Evolutionary conservation across 2,797 vertebrate genomes (phyloP), one percentile per base, ranked within the genome.

Genomic region (Cetoscarus ocellatus): DNA sequence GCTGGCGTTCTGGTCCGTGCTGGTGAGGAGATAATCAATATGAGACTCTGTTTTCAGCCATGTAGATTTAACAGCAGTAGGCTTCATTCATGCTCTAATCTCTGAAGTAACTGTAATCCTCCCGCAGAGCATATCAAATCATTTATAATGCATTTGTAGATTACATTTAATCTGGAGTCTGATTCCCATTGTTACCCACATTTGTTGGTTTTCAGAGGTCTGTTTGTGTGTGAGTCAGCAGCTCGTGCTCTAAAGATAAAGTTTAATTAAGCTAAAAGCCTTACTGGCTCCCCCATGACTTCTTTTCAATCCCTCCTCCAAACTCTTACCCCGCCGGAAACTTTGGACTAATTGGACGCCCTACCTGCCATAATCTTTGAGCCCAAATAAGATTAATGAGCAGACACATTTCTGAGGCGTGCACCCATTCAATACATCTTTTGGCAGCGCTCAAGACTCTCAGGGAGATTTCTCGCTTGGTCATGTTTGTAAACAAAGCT

Each of bases 201-300:
- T 50, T 35, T 0, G 79, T 81, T 85, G 71, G 65, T 85, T 90
- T 73, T 56, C 61, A 80, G 76, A 82, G 48, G 69, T 64, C 50
- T 74, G 60, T 76, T 75, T 79, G 56, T 76, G 67, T 40, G 70
- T 87, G 87, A 92, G 88, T 94, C 92, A 91, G 92, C 73, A 51
- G 83, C 88, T 67, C 61, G 61, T 84, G 71, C 76, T 88, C 89
- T 89, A 89, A 94, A 95, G 91, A 92, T 94, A 91, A 93, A 85
- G 90, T 94, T 88, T 94, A 95, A 96, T 96, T 96, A 96, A 94
- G 91, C 92, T 96, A 95, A 97, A 95, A 97, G 96, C 96, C 92
- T 95, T 89, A 94, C 86, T 95, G 93, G 94, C 92, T 87, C 65
- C 82, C 83, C 86, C 82, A 68, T 80, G 84, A 89, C 80, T 91